A percentile compares a stretch with the other conserved stretches of the same genome.
Conservation (phyloP, 2,113 vertebrate species). For the Eurypyga helias region DNA sequence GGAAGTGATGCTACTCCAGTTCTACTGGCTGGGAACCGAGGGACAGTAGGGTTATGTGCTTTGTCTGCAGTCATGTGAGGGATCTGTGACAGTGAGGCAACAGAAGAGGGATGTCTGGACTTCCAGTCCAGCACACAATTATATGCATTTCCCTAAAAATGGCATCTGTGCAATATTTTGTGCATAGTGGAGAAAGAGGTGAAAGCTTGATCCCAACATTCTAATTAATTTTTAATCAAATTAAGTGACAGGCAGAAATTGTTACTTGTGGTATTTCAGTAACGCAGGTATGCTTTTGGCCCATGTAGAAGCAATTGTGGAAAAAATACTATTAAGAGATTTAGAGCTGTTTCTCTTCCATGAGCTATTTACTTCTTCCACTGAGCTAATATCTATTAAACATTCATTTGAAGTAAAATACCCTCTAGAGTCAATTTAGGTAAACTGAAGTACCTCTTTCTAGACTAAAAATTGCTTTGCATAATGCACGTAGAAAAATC, state of each 20-base stretch:
- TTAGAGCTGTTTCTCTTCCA: constrained; percentile 2
- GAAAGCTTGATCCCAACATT: not conserved
- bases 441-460: constrained; percentile 16
- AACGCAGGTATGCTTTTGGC: not conserved
- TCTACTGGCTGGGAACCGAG: not conserved
- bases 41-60: not conserved
- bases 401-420: constrained; percentile 33
- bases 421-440: constrained; percentile 33
- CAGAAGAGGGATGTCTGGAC: not conserved
- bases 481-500: not conserved
- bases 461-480: constrained; percentile 9
- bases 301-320: not conserved
- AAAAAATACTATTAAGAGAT: not conserved
- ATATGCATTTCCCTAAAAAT: not conserved
- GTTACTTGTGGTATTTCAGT: not conserved
- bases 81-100: not conserved
- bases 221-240: not conserved
- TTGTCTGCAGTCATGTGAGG: not conserved
- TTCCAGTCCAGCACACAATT: not conserved
- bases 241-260: not conserved
- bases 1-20: not conserved
- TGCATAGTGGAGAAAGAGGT: not conserved
- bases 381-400: constrained; percentile 51
- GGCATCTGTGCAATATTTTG: not conserved
- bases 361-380: constrained; percentile 22